Conservation (phyloP, 2,797 vertebrate species). For the Sternarchorhynchus goeldii region DNA sequence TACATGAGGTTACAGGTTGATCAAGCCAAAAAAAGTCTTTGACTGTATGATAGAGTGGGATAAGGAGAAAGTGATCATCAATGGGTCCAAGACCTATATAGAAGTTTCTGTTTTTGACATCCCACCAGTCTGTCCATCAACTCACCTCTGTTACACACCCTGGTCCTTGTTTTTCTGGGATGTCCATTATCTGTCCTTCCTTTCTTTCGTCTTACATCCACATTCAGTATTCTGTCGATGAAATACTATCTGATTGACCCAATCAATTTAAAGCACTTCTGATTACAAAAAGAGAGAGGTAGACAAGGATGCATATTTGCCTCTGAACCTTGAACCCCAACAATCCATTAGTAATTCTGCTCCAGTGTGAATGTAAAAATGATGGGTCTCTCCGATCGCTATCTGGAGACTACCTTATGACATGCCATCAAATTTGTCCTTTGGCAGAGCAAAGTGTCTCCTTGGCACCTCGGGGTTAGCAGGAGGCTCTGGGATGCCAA, state of each 20-base stretch:
- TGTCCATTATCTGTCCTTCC: no score
- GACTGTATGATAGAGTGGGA: background rate
- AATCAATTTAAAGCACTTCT: background rate
- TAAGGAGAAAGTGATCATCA: background rate
- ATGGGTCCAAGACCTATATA: background rate
- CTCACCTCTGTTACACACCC: background rate
- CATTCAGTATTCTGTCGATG: no score
- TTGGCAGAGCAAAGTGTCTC: constrained; percentile 18
- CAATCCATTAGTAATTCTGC: constrained; percentile 28
- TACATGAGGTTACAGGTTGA: constrained; percentile 46
- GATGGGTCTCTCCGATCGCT: constrained; percentile 18
- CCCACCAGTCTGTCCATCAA: background rate
- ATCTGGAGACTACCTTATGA: constrained; percentile 28
- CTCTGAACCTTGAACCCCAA: constrained; percentile 8
- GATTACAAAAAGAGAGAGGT: background rate
- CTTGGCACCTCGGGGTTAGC: constrained; percentile 27
- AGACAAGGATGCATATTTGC: background rate
- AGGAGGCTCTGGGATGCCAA: constrained; percentile 27
- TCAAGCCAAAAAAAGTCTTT: constrained; percentile 9
- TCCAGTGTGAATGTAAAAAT: constrained; percentile 31
- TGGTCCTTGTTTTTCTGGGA: background rate
- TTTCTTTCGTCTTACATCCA: background rate
- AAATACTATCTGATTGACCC: no score
- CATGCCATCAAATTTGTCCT: constrained; percentile 43
- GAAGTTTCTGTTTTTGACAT: background rate